Percentiles rank a stretch among this genome's conserved stretches.
Conservation (phyloP, 2,113 vertebrate species). For the Pristiophorus japonicus region DNA sequence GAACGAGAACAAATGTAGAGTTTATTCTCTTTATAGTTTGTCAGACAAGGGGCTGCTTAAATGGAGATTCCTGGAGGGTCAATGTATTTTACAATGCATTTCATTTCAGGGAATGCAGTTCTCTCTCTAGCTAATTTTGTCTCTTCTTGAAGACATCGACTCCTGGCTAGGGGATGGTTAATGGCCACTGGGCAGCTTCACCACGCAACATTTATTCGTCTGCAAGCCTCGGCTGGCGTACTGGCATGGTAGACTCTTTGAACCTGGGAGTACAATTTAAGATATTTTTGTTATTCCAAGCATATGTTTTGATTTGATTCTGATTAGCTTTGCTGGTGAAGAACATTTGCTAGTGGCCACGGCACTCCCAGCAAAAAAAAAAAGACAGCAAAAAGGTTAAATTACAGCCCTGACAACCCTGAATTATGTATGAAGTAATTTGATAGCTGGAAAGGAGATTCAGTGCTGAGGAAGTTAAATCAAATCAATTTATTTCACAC, state of each 20-base stretch:
- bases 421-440: background rate
- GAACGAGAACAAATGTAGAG: background rate
- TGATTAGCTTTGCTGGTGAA: background rate
- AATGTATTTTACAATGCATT: background rate
- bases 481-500: constrained; percentile 1
- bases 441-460: constrained; percentile 20
- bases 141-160: background rate
- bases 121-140: background rate
- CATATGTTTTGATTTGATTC: background rate
- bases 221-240: background rate
- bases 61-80: background rate
- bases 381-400: constrained; percentile 13
- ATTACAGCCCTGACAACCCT: background rate
- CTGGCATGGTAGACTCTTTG: background rate
- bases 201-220: background rate
- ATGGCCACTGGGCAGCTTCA: background rate
- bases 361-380: background rate
- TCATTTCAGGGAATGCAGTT: background rate
- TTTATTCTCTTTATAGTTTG: background rate
- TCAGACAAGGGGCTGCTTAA: background rate
- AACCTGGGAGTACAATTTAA: background rate
- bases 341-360: background rate
- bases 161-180: background rate
- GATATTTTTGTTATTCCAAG: constrained; percentile 3
- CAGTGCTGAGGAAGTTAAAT: background rate